phyloP scores from a whole-genome alignment of 2,113 vertebrate species.

The Corythaixoides concolor region DNA sequence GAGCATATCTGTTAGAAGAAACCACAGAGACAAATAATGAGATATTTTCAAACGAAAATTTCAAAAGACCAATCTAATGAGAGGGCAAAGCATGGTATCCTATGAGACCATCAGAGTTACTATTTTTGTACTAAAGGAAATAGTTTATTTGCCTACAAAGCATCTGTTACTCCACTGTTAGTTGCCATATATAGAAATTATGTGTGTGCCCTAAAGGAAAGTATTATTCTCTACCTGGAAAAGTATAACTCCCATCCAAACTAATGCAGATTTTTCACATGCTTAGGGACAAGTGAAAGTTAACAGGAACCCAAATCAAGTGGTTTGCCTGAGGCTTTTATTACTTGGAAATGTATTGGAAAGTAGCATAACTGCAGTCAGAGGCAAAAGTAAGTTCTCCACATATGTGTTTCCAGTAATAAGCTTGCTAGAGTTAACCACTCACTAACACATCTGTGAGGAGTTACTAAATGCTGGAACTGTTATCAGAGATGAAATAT shows the following conservation, averaged over 20 bases:
- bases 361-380: background rate
- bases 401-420: background rate
- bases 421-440: background rate
- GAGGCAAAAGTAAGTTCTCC: background rate
- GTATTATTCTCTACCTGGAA: background rate
- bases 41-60: background rate
- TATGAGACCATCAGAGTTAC: background rate
- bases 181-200: background rate
- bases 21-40: background rate
- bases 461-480: background rate
- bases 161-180: background rate
- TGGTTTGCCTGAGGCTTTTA: background rate
- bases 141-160: background rate
- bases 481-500: background rate
- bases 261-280: conserved; percentile 7
- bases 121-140: background rate
- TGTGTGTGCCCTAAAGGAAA: background rate
- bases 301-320: background rate
- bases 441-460: background rate
- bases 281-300: background rate
- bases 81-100: background rate
- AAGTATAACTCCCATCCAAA: background rate
- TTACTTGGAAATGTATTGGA: conserved; percentile 3
- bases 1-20: background rate
- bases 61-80: background rate